Base-by-base conservation (phyloP, 1,140 invertebrate species). In the Trachelipus rathkii region DNA sequence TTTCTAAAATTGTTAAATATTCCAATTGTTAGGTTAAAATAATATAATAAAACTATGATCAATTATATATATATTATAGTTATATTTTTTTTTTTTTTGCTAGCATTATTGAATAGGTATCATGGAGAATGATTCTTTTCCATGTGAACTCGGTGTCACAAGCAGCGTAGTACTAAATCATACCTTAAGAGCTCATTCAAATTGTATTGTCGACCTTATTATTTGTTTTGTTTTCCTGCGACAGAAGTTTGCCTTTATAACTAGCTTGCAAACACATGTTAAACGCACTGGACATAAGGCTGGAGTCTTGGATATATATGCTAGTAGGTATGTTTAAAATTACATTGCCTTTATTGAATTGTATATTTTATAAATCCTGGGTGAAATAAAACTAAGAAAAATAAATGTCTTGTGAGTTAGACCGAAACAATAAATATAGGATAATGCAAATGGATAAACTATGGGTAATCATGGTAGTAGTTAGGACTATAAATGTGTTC, bases 121-220 rank as follows among this genome's bases (percentile, higher is more conserved):
- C 50, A 60, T 60, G 19, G 50, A 15, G 50, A 13, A 13, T 60
- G 50, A n/a, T 60, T 60, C 50, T 60, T 60, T 60, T 8, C 50
- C 50, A 60, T 60, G 50, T 19, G 19, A 60, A n/a, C n/a, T 60
- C 50, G 19, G 1, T 60, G 50, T 8, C 11, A 60, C 19, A 60
- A 60, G 50, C 2, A 8, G 1, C 8, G 2, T 19, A 60, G 11
- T 60, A 60, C 50, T 15, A 60, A 60, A 19, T 60, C 50, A 13
- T 60, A 60, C 50, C 50, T 60, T 19, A n/a, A 60, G 50, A 60
- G 50, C 50, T 8, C 50, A 60, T n/a, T 60, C 50, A 60, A 19
- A 13, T n/a, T 15, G 50, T 60, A 60, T 60, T 60, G 50, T n/a
- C 19, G 50, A 60, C 50, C 19, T 60, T 13, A 8, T 4, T 8